phyloP scores from a whole-genome alignment of 2,888 invertebrate species.

The Tryphoninae sp. region DNA sequence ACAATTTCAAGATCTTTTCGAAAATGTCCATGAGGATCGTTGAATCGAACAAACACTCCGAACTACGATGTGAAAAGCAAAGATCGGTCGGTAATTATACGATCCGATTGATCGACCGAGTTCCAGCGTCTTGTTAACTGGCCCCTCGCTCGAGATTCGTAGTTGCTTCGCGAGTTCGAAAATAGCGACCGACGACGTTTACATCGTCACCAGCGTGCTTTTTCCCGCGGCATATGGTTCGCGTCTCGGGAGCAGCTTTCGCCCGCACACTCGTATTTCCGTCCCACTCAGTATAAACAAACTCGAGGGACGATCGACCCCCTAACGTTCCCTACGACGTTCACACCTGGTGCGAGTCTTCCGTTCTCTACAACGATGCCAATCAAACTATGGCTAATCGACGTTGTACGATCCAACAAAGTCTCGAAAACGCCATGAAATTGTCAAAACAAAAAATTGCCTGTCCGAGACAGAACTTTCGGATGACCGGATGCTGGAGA shows the following conservation, averaged over 20 bases:
- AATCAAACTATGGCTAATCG: background rate
- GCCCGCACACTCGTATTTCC: conserved; percentile 77
- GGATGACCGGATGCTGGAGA: conserved; percentile 42
- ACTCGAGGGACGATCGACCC: conserved; percentile 76
- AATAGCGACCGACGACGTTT: conserved; percentile 61
- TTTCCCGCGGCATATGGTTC: conserved; percentile 76
- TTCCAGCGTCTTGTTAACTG: conserved; percentile 8
- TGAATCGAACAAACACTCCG: too few relatives aligned
- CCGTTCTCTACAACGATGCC: conserved; percentile 19
- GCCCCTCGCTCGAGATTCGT: background rate
- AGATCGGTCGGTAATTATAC: too few relatives aligned
- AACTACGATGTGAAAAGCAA: too few relatives aligned
- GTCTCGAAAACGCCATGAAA: too few relatives aligned
- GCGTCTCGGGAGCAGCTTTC: conserved; percentile 67
- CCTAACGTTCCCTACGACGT: conserved; percentile 71
- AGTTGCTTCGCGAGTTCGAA: conserved; percentile 59
- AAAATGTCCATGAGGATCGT: too few relatives aligned
- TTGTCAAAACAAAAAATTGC: too few relatives aligned
- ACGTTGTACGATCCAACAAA: background rate
- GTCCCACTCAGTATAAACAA: conserved; percentile 80
- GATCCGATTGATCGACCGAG: conserved; percentile 15
- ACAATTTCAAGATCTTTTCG: too few relatives aligned
- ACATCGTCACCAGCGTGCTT: conserved; percentile 62
- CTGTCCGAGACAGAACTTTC: background rate
- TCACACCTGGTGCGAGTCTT: conserved; percentile 40